Conservation (phyloP, 2,113 vertebrate genomes). For the human region DNA sequence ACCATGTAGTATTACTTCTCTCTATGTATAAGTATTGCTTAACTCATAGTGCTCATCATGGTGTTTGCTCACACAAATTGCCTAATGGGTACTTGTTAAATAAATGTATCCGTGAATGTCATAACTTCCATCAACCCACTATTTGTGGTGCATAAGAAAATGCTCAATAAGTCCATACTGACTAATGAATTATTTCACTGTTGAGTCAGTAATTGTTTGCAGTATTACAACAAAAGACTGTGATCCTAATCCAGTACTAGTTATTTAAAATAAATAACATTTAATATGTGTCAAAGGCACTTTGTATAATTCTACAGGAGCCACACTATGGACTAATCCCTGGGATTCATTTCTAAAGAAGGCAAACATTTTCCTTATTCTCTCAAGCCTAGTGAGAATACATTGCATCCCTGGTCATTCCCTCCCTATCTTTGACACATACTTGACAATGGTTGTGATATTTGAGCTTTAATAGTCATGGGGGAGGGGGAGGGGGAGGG, state of each 20-base stretch:
- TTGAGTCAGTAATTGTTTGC: neutral
- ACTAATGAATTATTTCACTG: neutral
- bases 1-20: neutral
- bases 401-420: fast-evolving
- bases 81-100: neutral
- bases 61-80: neutral
- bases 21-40: neutral
- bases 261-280: neutral
- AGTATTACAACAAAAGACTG: neutral
- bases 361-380: neutral
- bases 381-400: neutral
- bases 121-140: neutral
- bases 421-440: neutral
- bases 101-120: neutral
- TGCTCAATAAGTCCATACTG: neutral
- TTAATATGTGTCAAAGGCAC: neutral
- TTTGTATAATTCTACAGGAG: neutral
- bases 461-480: neutral
- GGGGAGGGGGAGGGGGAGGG: too few relatives aligned
- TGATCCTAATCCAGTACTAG: neutral
- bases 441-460: neutral
- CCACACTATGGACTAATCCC: neutral
- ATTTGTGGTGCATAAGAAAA: neutral
- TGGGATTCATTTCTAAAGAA: neutral
- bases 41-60: neutral